These are phyloP conservation scores for Xylocopa sonorina DNA, from an alignment of 1,140 invertebrate genomes.

Conservation along the genomic window DNA sequence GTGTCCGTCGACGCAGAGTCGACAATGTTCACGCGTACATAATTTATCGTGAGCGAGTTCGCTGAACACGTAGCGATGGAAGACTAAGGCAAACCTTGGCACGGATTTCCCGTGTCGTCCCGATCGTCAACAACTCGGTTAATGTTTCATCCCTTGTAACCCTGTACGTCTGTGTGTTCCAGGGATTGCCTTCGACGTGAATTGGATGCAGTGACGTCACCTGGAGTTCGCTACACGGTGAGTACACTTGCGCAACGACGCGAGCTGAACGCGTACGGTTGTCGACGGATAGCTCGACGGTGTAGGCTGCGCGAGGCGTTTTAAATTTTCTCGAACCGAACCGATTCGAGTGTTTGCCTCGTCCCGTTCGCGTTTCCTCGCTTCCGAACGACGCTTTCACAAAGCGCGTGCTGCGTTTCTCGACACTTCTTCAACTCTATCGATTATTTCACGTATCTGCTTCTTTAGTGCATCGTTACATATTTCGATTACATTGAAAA, in stretches of 20 bases:
- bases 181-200: constrained; percentile 62
- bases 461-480: no score
- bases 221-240: constrained; percentile 55
- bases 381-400: neutral
- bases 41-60: no score
- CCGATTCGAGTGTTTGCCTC: constrained; percentile 8
- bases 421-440: no score
- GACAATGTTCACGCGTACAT: no score
- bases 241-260: constrained; percentile 47
- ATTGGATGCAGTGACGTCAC: constrained; percentile 64
- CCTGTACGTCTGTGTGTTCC: constrained; percentile 47
- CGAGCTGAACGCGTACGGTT: neutral
- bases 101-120: constrained; percentile 29
- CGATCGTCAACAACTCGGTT: constrained; percentile 44
- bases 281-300: constrained; percentile 1
- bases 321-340: neutral
- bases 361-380: neutral
- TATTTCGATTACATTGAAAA: no score
- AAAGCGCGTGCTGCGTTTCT: neutral
- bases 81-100: neutral
- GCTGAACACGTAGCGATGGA: neutral
- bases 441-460: no score
- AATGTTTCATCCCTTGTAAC: constrained; percentile 40
- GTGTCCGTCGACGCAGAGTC: no score
- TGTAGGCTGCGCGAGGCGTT: neutral